Conservation (phyloP, 2,888 invertebrate genomes). For the Melitaea athalia region DNA sequence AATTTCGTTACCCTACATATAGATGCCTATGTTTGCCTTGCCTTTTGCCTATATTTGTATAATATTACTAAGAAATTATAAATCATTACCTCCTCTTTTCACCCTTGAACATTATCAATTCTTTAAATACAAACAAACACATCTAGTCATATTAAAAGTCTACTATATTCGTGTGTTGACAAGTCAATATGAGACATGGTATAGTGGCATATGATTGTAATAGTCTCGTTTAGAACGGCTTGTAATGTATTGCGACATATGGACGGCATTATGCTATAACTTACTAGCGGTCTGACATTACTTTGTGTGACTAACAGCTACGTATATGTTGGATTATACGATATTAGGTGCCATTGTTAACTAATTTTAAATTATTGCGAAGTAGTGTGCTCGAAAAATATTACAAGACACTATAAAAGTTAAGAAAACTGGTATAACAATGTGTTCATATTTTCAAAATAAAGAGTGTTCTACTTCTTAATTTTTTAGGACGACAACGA, state of each 20-base stretch:
- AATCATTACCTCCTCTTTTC: background rate
- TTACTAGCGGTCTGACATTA: conserved; percentile 24
- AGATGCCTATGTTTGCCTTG: too few relatives aligned
- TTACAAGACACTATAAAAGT: background rate
- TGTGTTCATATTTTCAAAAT: too few relatives aligned
- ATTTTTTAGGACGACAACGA: too few relatives aligned
- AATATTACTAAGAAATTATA: background rate
- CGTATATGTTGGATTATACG: conserved; percentile 5
- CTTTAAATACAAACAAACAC: background rate
- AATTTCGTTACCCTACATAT: too few relatives aligned
- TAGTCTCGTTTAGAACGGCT: conserved; percentile 63
- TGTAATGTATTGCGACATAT: conserved; percentile 56
- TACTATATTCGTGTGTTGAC: conserved; percentile 9
- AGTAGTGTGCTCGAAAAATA: background rate
- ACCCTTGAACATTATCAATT: background rate
- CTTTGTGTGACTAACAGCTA: conserved; percentile 13
- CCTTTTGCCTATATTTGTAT: too few relatives aligned
- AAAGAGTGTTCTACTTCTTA: too few relatives aligned
- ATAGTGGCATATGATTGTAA: conserved; percentile 41
- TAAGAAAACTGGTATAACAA: too few relatives aligned
- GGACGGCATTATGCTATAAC: conserved; percentile 46
- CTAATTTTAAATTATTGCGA: background rate
- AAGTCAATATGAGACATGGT: conserved; percentile 15
- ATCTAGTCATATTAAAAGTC: background rate
- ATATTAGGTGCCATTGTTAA: background rate